Conservation (phyloP, 1,140 invertebrate species). For the Charaxes varanes region DNA sequence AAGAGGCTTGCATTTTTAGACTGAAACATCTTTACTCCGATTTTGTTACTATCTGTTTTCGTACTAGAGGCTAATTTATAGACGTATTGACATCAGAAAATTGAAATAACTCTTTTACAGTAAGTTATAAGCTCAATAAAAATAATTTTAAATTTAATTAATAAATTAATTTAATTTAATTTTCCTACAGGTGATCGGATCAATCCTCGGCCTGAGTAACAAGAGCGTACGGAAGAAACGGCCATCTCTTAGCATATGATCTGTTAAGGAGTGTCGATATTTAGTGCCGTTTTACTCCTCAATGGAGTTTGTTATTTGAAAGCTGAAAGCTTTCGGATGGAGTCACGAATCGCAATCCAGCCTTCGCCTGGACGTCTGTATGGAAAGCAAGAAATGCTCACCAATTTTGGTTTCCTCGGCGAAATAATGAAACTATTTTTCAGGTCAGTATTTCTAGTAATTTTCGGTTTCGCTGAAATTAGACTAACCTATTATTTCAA, state of each 20-base stretch:
- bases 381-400: conserved; percentile 8
- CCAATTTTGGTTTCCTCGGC: too few species aligned
- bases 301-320: conserved; percentile 56
- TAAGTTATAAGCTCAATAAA: too few species aligned
- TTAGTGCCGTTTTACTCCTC: conserved; percentile 54
- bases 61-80: too few species aligned
- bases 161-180: neutral
- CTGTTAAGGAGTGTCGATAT: conserved; percentile 16
- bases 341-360: conserved; percentile 7
- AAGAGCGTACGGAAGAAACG: conserved; percentile 84
- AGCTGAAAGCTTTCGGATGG: conserved; percentile 33
- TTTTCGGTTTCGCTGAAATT: too few species aligned
- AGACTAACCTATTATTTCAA: too few species aligned
- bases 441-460: too few species aligned
- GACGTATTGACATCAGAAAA: too few species aligned
- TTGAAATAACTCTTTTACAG: too few species aligned
- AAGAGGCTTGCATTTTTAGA: too few species aligned
- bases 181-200: conserved; percentile 77
- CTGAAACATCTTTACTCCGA: too few species aligned
- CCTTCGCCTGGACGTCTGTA: conserved; percentile 10
- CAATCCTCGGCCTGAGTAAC: conserved; percentile 84
- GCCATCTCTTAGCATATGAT: conserved; percentile 82
- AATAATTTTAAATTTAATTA: conserved; percentile 8
- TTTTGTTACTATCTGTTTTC: too few species aligned
- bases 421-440: too few species aligned